Conservation (phyloP, 2,113 vertebrate genomes). For the Elanoides forficatus region DNA sequence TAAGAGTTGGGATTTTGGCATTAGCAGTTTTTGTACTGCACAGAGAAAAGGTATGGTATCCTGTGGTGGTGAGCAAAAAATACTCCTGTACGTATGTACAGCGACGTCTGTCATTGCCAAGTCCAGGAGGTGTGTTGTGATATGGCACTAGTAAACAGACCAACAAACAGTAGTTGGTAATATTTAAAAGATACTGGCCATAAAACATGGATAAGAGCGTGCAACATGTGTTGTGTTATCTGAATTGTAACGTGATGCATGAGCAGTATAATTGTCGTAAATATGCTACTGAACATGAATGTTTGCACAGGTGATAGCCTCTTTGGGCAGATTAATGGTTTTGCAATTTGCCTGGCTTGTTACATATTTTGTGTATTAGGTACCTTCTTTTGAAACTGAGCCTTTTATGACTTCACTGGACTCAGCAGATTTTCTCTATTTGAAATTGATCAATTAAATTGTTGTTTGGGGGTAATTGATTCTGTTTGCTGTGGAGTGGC, state of each 20-base stretch:
- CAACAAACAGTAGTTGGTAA: background rate
- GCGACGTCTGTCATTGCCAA: background rate
- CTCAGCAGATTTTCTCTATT: conserved; percentile 66
- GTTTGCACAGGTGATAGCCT: background rate
- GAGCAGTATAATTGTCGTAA: background rate
- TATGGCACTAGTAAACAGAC: background rate
- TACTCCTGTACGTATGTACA: background rate
- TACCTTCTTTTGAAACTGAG: background rate
- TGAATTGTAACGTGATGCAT: background rate
- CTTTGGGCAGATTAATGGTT: background rate
- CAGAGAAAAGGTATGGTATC: background rate
- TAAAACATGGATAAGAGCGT: background rate
- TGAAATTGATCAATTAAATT: conserved; percentile 77
- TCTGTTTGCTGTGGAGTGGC: conserved; percentile 70
- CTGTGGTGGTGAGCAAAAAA: background rate
- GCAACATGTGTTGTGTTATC: background rate
- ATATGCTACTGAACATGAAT: background rate
- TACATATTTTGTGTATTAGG: background rate
- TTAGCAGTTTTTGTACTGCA: background rate
- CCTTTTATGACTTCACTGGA: background rate
- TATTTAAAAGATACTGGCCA: background rate
- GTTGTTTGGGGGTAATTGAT: conserved; percentile 65
- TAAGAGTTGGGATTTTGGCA: background rate
- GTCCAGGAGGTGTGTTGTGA: background rate
- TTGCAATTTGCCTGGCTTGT: background rate